A percentile compares a stretch with the other conserved stretches of the same genome.
phyloP scores from a whole-genome alignment of 2,113 vertebrate genomes.

The Egretta garzetta region DNA sequence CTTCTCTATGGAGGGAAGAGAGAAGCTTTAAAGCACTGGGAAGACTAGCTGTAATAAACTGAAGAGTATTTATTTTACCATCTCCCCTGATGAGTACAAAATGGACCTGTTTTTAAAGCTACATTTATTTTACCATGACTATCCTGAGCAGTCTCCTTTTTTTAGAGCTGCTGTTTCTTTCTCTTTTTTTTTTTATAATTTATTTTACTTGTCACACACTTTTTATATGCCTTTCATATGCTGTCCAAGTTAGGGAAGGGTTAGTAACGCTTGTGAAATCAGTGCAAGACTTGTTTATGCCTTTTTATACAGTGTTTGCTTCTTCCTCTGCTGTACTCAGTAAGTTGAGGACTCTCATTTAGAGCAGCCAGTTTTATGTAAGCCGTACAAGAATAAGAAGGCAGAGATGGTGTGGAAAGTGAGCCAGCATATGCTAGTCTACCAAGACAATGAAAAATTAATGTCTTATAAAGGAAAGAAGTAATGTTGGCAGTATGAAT shows the following conservation, averaged over 20 bases:
- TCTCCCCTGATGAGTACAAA: not conserved
- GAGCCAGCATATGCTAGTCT: not conserved
- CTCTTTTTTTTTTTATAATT: not conserved
- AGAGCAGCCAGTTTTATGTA: not conserved
- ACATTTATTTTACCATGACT: not conserved
- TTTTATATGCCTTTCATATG: not conserved
- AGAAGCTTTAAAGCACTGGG: not conserved
- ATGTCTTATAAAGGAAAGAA: not conserved
- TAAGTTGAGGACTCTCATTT: not conserved
- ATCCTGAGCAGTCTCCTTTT: not conserved
- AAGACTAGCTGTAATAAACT: not conserved
- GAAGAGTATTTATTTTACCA: not conserved
- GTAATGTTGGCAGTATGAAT: not conserved
- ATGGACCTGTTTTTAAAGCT: not conserved
- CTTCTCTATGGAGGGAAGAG: not conserved
- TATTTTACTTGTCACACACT: not conserved
- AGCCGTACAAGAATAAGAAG: not conserved
- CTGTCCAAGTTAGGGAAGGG: not conserved
- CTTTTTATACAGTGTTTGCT: not conserved
- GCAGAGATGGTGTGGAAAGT: not conserved
- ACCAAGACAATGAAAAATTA: conserved; percentile 4
- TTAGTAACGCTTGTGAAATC: not conserved
- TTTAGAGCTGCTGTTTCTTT: not conserved
- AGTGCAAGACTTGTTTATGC: not conserved
- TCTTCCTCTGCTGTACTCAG: not conserved